A percentile compares a stretch with the other conserved stretches of the same genome.
Evolutionary conservation across 2,888 invertebrate species (phyloP).

Genomic region (Uropetala carovei): DNA sequence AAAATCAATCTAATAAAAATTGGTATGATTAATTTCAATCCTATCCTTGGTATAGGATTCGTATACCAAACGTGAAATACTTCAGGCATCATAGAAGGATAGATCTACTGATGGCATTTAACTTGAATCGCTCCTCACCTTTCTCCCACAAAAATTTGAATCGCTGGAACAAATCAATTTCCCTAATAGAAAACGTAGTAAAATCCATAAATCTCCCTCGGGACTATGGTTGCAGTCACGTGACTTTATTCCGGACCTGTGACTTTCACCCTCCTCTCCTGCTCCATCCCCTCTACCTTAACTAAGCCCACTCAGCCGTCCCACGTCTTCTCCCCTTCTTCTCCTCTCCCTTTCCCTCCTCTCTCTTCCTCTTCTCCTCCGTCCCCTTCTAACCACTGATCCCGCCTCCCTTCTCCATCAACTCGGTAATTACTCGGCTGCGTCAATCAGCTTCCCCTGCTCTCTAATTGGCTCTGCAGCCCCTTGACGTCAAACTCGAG

Average conservation of each 20-base stretch:
- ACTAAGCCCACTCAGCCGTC: neutral
- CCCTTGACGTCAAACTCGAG: conserved; percentile 35
- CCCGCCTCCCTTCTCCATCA: conserved; percentile 20
- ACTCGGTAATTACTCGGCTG: conserved; percentile 21
- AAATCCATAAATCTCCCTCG: conserved; percentile 6
- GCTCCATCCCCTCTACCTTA: neutral
- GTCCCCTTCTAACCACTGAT: neutral
- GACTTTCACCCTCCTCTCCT: neutral
- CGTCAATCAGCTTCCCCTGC: conserved; percentile 25
- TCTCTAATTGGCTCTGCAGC: conserved; percentile 29
- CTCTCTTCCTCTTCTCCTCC: neutral
- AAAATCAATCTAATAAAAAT: too few species aligned
- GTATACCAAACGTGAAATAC: too few species aligned
- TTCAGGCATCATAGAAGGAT: neutral
- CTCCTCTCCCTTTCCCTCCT: neutral
- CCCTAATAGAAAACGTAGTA: neutral
- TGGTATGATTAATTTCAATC: too few species aligned
- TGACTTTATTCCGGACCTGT: neutral
- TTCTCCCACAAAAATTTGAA: neutral
- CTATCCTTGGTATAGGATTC: too few species aligned
- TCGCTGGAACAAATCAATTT: neutral
- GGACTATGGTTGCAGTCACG: neutral
- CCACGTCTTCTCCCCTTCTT: neutral
- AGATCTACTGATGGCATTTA: neutral
- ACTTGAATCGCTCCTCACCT: neutral